These are phyloP conservation scores for Arremon brunneinucha DNA, from an alignment of 2,797 vertebrate species.

Conservation along the genomic window DNA sequence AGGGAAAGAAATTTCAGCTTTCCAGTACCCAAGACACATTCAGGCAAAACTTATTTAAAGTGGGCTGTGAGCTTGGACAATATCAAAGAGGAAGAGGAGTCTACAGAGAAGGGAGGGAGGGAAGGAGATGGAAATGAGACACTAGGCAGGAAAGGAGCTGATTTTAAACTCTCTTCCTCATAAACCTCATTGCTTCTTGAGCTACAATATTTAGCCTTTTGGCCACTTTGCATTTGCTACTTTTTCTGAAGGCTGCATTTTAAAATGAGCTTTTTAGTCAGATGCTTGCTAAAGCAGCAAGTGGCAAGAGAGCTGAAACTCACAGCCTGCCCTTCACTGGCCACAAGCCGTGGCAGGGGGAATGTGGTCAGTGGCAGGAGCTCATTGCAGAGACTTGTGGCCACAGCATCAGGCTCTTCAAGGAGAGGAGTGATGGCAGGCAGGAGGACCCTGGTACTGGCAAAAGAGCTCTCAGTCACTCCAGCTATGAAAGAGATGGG, in stretches of 20 bases:
- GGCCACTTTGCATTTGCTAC: neutral
- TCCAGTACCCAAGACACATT: neutral
- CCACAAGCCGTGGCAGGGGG: rapidly evolving
- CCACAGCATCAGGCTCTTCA: rapidly evolving
- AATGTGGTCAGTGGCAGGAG: neutral
- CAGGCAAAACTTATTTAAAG: neutral
- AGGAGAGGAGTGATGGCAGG: neutral
- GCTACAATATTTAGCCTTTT: neutral
- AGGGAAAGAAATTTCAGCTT: neutral
- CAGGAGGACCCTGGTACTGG: neutral
- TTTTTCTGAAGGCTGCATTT: neutral
- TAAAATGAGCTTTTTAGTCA: neutral
- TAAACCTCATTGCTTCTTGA: neutral
- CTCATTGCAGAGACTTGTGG: rapidly evolving
- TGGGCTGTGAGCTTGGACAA: neutral
- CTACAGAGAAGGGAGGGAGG: neutral
- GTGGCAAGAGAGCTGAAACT: neutral
- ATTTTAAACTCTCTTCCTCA: neutral
- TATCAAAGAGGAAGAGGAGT: neutral
- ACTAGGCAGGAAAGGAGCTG: neutral
- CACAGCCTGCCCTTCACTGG: neutral
- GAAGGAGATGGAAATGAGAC: neutral
- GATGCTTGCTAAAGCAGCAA: neutral
- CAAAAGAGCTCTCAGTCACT: neutral
- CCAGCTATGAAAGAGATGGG: neutral